These are phyloP conservation scores for Rhodophaea formosa DNA, from an alignment of 2,888 invertebrate genomes.

Conservation along the genomic window DNA sequence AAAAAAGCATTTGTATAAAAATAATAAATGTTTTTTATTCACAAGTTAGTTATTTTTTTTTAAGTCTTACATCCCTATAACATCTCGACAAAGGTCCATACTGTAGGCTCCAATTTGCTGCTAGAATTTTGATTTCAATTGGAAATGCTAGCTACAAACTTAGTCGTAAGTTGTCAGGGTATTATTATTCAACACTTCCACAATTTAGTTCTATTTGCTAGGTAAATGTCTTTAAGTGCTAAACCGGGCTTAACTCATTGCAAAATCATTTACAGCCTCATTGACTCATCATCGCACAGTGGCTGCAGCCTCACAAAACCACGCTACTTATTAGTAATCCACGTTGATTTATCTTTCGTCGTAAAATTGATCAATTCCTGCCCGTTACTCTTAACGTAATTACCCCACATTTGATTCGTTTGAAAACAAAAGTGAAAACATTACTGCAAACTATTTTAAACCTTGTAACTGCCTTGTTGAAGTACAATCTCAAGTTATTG, in stretches of 20 bases:
- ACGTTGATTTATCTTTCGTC: not conserved
- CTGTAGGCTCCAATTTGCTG: too few species aligned
- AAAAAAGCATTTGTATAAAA: not conserved
- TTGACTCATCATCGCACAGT: not conserved
- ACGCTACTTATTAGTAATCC: not conserved
- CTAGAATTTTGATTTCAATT: too few species aligned
- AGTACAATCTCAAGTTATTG: not conserved
- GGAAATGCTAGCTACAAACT: too few species aligned
- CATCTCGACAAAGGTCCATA: too few species aligned
- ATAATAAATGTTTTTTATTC: not conserved
- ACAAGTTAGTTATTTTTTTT: not conserved
- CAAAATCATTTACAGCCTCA: not conserved
- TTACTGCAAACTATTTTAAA: not conserved
- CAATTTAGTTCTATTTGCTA: not conserved
- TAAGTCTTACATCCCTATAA: too few species aligned
- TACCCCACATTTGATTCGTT: not conserved
- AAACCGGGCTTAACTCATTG: not conserved
- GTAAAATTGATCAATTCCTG: constrained; percentile 1
- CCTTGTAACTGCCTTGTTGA: not conserved
- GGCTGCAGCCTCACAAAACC: not conserved
- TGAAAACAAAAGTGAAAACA: not conserved
- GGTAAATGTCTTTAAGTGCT: not conserved
- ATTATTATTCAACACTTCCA: too few species aligned
- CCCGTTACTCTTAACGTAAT: constrained; percentile 11
- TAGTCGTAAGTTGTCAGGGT: too few species aligned